Base-by-base conservation (phyloP, 1,140 invertebrate genomes). In the Limonius californicus region DNA sequence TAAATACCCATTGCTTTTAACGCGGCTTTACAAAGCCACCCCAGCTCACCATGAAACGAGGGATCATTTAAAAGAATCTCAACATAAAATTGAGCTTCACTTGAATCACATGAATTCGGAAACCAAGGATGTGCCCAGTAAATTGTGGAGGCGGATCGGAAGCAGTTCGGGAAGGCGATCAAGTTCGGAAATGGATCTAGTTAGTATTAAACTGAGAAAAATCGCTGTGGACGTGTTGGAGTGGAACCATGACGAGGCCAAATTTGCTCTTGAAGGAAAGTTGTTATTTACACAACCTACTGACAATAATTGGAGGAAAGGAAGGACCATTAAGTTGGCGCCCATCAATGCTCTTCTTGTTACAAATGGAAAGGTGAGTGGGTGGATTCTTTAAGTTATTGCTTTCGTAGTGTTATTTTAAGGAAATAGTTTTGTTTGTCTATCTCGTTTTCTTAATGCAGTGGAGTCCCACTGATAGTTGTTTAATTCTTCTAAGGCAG, bases 21-120 rank as follows among this genome's bases (percentile, higher is more conserved):
- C 91, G 16, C 86, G 95, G 57, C 81, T 98, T 57, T 86, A 91
- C 68, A 95, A 95, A 81, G 91, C 94, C n/a, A 97, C 94, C 2
- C 90, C 92, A 0, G 77, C 81, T 68, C 84, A 91, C 69, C 87
- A 94, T 67, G 84, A 88, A 42, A 89, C 90, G 55, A 85, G 89
- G 59, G 87, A 89, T 65, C 74, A 80, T 67, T 82, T 97, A 4
- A 85, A 87, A 63, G 86, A 91, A 68, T 92, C 95, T 11, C 92
- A 95, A 76, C 86, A 90, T 67, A 95, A 94, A 76, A 94, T 98
- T 57, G 94, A 97, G 78, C 82, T 92, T 59, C 90, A 96, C 74
- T 83, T 98, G 61, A 92, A 94, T 74, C 91, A 95, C 73, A 98
- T 98, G 83, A 98, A 98, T 77, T 89, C 91, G 79, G 88, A 92